Conservation (phyloP, 2,888 invertebrate genomes). For the Lasioglossum calceatum region DNA sequence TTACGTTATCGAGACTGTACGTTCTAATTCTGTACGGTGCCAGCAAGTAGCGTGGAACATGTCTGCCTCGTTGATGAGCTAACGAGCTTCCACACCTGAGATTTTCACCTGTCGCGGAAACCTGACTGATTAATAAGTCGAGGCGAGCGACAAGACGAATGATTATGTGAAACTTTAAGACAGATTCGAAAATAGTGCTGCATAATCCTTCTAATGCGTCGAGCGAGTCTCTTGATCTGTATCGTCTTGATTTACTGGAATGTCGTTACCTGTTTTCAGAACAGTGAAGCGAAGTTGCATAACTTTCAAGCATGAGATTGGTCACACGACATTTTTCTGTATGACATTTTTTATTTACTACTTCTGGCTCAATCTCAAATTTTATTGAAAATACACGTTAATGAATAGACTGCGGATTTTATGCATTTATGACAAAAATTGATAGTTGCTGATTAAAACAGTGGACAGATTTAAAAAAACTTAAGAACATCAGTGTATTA, state of each 20-base stretch:
- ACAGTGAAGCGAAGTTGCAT: not conserved
- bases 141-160: not conserved
- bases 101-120: slow-evolving; percentile 32
- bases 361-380: not conserved
- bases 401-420: no score
- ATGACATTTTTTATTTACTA: not conserved
- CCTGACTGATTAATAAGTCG: slow-evolving; percentile 17
- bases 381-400: not conserved
- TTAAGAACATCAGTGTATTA: no score
- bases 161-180: not conserved
- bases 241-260: not conserved
- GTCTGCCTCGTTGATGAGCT: not conserved
- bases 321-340: not conserved
- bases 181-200: not conserved
- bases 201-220: not conserved
- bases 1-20: slow-evolving; percentile 43
- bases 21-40: slow-evolving; percentile 35
- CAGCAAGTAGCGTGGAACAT: slow-evolving; percentile 18
- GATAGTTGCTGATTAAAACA: no score
- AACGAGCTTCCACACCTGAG: slow-evolving; percentile 15
- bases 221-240: not conserved
- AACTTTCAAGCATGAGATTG: not conserved
- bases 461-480: no score
- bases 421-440: no score
- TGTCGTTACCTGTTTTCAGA: not conserved